Base-by-base conservation (phyloP, 2,888 invertebrate genomes). In the Sphaerophoria taeniata region DNA sequence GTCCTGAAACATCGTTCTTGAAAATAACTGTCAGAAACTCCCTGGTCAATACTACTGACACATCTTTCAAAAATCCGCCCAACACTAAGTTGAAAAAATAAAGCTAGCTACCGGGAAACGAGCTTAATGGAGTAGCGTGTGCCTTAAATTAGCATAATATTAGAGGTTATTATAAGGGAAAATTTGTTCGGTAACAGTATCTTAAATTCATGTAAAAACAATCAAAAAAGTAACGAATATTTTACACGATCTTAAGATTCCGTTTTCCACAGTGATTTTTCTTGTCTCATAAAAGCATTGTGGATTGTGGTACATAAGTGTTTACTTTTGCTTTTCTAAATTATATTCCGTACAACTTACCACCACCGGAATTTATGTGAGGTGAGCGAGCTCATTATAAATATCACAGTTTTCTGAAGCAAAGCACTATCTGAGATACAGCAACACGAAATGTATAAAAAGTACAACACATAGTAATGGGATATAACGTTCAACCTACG, bases 361-460 rank as follows among this genome's bases (percentile, higher is more conserved):
- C 14, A 47, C 63, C n/a, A 16, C 3, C 24, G 39, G 39, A 53
- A 53, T 53, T 39, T 14, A 53, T n/a, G 53, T 53, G 39, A 53
- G 67, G 51, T 51, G 39, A 67, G 53, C n/a, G 51, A 7, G 67
- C 39, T 67, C 67, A 67, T 67, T 39, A 53, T 39, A 39, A 67
- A 24, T 31, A 67, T 53, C 24, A 67, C 39, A 67, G 43, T 24
- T 4, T 12, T 24, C 24, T 2, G 2, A 24, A 24, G 33, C 39
- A 60, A 24, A 24, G 24, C 24, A 24, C 1, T 2, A 24, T 24
- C 14, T 16, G 0, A 63, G 24, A 45, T 7, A n/a, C 31, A 33
- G 33, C 14, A 45, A 39, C 58, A 39, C 2, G 16, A 58, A 58
- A 11, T 43, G 14, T 45, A 34, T 16, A 16, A 63, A 63, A 5